Conservation (phyloP, 2,888 invertebrate species). For the Arenicola marina region DNA sequence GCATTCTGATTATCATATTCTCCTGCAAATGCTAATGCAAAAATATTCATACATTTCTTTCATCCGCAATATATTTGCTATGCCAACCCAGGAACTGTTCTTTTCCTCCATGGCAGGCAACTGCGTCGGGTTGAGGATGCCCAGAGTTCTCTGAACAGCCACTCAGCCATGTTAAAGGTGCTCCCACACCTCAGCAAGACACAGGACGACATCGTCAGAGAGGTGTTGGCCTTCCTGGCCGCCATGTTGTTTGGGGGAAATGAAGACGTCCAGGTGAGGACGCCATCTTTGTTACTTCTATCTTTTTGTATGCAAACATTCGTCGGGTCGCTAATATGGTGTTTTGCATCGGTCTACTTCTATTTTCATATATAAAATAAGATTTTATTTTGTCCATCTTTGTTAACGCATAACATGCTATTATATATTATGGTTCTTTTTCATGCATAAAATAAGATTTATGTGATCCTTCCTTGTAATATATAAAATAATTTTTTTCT, state of each 20-base stretch:
- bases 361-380: neutral
- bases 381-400: too few species aligned
- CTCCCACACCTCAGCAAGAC: conserved; percentile 51
- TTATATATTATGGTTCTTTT: too few species aligned
- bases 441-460: too few species aligned
- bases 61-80: too few species aligned
- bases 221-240: conserved; percentile 53
- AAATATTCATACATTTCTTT: too few species aligned
- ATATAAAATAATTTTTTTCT: too few species aligned
- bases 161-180: conserved; percentile 46
- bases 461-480: too few species aligned
- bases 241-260: conserved; percentile 55
- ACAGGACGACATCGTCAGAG: conserved; percentile 49
- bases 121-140: conserved; percentile 41
- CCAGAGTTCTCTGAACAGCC: conserved; percentile 49
- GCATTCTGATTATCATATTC: too few species aligned
- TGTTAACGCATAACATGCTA: too few species aligned
- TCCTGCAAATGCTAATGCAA: too few species aligned
- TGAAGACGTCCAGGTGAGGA: conserved; percentile 52
- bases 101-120: conserved; percentile 29
- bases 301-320: neutral
- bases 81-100: too few species aligned
- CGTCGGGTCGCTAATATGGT: neutral
- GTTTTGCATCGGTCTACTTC: neutral
- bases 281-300: too few species aligned